Conservation (phyloP, 1,140 invertebrate species). For the Mactra quadrangularis region DNA sequence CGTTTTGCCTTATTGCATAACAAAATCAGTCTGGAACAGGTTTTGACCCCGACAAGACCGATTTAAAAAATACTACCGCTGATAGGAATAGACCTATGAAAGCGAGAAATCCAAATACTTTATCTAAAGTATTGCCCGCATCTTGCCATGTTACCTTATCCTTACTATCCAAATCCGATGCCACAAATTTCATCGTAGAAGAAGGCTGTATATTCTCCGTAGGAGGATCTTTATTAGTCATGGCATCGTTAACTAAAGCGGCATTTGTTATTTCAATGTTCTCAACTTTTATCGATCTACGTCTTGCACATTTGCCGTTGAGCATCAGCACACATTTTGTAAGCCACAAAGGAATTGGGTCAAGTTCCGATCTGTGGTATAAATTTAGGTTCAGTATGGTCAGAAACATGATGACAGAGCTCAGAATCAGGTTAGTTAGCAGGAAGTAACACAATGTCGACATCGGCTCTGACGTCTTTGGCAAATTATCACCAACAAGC, state of each 20-base stretch:
- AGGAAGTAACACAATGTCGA: constrained; percentile 9
- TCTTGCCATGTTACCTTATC: background rate
- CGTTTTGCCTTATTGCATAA: no score
- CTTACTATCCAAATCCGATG: background rate
- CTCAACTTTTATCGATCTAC: background rate
- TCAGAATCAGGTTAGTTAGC: no score
- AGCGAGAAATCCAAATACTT: background rate
- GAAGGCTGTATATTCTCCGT: no score
- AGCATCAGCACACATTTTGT: background rate
- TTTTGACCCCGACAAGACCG: background rate
- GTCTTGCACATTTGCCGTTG: background rate
- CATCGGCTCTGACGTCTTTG: no score
- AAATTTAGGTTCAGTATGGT: no score
- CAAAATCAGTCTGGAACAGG: no score
- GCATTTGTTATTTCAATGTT: no score
- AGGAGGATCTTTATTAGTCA: background rate
- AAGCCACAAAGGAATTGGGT: background rate
- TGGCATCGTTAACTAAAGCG: background rate
- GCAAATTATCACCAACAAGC: no score
- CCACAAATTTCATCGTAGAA: background rate
- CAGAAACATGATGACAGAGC: no score
- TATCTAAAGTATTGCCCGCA: background rate
- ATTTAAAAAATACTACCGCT: background rate
- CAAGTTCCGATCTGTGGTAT: no score
- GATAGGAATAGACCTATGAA: background rate